These are phyloP conservation scores for Crocallis elinguaria DNA, from an alignment of 2,888 invertebrate species.

Conservation along the genomic window DNA sequence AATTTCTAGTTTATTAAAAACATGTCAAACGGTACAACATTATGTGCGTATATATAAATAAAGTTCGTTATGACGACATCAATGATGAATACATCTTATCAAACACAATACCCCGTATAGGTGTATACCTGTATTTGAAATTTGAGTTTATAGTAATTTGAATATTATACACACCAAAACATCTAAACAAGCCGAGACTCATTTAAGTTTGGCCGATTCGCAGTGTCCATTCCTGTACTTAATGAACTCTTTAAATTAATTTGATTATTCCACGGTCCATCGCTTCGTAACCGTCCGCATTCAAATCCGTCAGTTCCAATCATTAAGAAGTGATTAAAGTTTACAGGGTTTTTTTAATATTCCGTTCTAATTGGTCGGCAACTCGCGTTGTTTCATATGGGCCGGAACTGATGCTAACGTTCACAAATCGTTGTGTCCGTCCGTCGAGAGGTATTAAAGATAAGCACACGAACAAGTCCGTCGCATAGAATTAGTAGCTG, in stretches of 20 bases:
- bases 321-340: constrained; percentile 4
- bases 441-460: constrained; percentile 19
- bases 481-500: constrained; percentile 15
- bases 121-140: too few relatives aligned
- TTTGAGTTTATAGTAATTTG: too few relatives aligned
- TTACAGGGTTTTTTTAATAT: background rate
- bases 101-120: too few relatives aligned
- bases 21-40: too few relatives aligned
- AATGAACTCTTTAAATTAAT: background rate
- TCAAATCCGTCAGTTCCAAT: constrained; percentile 7
- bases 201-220: too few relatives aligned
- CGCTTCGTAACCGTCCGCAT: background rate
- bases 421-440: constrained; percentile 37
- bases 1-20: too few relatives aligned
- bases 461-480: constrained; percentile 23
- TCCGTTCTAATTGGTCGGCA: constrained; percentile 7
- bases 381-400: constrained; percentile 27
- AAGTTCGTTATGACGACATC: too few relatives aligned
- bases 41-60: too few relatives aligned
- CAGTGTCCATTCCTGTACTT: background rate
- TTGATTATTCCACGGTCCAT: constrained; percentile 1
- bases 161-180: too few relatives aligned
- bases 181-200: too few relatives aligned
- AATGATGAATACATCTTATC: too few relatives aligned
- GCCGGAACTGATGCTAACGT: constrained; percentile 48